Conservation (phyloP, 1,140 invertebrate genomes). For the Drosophila lowei region DNA sequence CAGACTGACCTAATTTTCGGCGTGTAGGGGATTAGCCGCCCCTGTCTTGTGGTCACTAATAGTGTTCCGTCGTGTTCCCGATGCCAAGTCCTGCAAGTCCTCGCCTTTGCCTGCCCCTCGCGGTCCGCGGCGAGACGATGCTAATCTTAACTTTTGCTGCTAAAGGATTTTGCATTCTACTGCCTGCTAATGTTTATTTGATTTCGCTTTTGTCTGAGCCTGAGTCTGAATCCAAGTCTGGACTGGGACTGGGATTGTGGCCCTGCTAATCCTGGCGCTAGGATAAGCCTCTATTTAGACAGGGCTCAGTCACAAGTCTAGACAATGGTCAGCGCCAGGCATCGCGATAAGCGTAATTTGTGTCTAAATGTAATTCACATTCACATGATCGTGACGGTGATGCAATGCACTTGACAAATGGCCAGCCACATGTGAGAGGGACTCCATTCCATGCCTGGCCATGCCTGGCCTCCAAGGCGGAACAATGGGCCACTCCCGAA, state of each 20-base stretch:
- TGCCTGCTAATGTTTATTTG: slow-evolving; percentile 75
- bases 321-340: slow-evolving; percentile 69
- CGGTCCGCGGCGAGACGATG: slow-evolving; percentile 61
- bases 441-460: slow-evolving; percentile 7
- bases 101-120: slow-evolving; percentile 4
- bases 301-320: slow-evolving; percentile 79
- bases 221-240: neutral
- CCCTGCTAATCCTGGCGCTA: slow-evolving; percentile 71
- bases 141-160: slow-evolving; percentile 76
- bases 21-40: slow-evolving; percentile 54
- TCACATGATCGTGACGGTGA: slow-evolving; percentile 36
- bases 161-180: slow-evolving; percentile 56
- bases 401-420: slow-evolving; percentile 37
- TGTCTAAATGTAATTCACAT: slow-evolving; percentile 51
- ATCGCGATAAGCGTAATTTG: slow-evolving; percentile 56
- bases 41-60: slow-evolving; percentile 76
- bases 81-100: neutral
- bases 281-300: slow-evolving; percentile 81
- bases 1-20: slow-evolving; percentile 69
- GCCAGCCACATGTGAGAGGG: slow-evolving; percentile 15
- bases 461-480: no score
- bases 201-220: slow-evolving; percentile 67
- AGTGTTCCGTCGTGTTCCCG: slow-evolving; percentile 20
- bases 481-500: slow-evolving; percentile 46
- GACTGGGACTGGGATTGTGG: slow-evolving; percentile 8